Base-by-base conservation (phyloP, 2,113 vertebrate genomes). In the Cebidichthys violaceus region DNA sequence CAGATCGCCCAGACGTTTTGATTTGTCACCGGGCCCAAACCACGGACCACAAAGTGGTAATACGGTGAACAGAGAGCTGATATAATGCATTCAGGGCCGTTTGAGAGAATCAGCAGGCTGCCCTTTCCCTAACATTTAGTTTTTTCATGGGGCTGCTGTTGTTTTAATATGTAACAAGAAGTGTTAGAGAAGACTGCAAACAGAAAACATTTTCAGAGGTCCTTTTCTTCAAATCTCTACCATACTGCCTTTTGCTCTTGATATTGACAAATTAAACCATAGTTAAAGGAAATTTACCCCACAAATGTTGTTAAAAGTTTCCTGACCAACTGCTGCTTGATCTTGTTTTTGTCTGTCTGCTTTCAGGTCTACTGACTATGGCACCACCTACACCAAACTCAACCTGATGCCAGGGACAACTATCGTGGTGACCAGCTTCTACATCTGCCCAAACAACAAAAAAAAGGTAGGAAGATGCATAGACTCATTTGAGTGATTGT, bases 401-500 rank as follows among this genome's bases (percentile, higher is more conserved):
- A 98, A 97, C 86, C 94, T 99, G 37, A 95, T 98, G 93, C 97
- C 97, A 0, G 98, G 98, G 4, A 96, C 96, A 50, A 94, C 96
- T 81, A 96, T 98, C 0, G 95, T 99, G 75, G 96, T 99, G 43
- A 98, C 97, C 90, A 99, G 96, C 92, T 99, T 99, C 95, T 99
- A 97, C 95, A 99, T 99, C 88, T 99, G 97, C 79, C 98, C 98
- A 0, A 96, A 96, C 77, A 99, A 99, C 92, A 99, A 99, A 94
- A 98, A 95, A 84, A 99, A 99, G 97, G 98, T 99, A 95, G 1
- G 96, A 55, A 20, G 31, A 10, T 4, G 2, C 11, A 17, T 31
- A 22, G 0, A 15, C 2, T 11, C 27, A 3, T 22, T n/a, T 9
- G 33, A 47, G 10, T 29, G 20, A n/a, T 22, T 43, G 14, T 13